Evolutionary conservation across 2,888 invertebrate species (phyloP), one percentile per base, ranked within the genome.

Genomic region (Anthophora plumipes): DNA sequence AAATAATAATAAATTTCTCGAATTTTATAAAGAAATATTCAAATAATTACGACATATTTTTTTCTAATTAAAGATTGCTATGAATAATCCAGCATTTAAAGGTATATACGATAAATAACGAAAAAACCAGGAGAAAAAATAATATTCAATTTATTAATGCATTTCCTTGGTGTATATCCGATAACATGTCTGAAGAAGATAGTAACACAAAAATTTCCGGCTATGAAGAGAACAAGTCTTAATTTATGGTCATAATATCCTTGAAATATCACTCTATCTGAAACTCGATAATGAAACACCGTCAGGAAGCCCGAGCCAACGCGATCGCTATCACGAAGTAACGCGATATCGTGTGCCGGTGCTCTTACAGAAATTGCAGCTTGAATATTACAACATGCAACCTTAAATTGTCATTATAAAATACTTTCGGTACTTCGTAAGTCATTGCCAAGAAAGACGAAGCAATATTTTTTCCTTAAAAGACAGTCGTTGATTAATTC

Each of bases 261-360:
- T 60, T 79, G 68, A 79, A 79, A 81, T 73, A 81, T 79, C 68
- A 66, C 69, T 79, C 70, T 66, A 80, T 71, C 67, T 50, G 68
- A 50, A 25, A 50, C 70, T 67, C 57, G 80, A 71, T 70, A 80
- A 81, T 70, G 81, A 80, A 78, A 72, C 74, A 70, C 60, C 68
- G 60, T 78, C 72, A 22, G 70, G 25, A 17, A 37, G 31, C 55
- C 63, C 59, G 52, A 31, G 63, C 78, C 25, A 64, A 69, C 60
- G 57, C 41, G 73, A 80, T 81, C 64, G 52, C 73, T 48, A 55
- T 64, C 72, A 17, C 54, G 63, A 11, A n/a, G n/a, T n/a, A n/a
- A n/a, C n/a, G n/a, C n/a, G n/a, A n/a, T n/a, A n/a, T n/a, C n/a
- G n/a, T n/a, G n/a, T n/a, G n/a, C n/a, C n/a, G n/a, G n/a, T n/a